Percentiles rank a stretch among this genome's conserved stretches.
phyloP scores from a whole-genome alignment of 1,140 invertebrate species.

The Neodiprion virginianus region DNA sequence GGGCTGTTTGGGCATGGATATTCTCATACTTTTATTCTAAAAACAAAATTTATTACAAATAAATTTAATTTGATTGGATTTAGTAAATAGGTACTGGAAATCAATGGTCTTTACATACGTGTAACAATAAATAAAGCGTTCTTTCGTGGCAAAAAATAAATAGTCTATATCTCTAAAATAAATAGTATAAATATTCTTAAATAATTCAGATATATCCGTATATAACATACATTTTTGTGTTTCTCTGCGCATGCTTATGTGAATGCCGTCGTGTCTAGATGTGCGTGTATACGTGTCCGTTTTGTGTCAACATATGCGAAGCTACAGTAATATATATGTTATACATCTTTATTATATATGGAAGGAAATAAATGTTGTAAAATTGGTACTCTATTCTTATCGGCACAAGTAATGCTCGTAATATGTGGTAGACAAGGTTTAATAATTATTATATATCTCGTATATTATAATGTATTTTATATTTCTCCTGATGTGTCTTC shows the following conservation, averaged over 20 bases:
- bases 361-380: too few relatives aligned
- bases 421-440: too few relatives aligned
- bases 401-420: too few relatives aligned
- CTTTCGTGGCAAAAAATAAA: background rate
- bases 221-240: background rate
- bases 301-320: too few relatives aligned
- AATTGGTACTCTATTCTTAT: too few relatives aligned
- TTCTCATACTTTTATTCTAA: background rate
- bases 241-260: background rate
- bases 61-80: background rate
- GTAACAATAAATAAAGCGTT: background rate
- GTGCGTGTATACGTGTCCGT: too few relatives aligned
- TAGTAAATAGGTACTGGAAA: background rate
- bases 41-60: slow-evolving; percentile 1
- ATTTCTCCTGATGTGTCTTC: background rate
- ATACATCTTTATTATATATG: too few relatives aligned
- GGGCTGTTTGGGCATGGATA: background rate
- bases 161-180: background rate
- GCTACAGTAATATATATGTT: too few relatives aligned
- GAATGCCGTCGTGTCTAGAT: background rate
- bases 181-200: background rate
- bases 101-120: background rate
- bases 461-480: background rate
- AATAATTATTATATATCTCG: too few relatives aligned
- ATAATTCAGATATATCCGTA: background rate